Conservation (phyloP, 1,140 invertebrate genomes). For the Mycetomoellerius zeteki region DNA sequence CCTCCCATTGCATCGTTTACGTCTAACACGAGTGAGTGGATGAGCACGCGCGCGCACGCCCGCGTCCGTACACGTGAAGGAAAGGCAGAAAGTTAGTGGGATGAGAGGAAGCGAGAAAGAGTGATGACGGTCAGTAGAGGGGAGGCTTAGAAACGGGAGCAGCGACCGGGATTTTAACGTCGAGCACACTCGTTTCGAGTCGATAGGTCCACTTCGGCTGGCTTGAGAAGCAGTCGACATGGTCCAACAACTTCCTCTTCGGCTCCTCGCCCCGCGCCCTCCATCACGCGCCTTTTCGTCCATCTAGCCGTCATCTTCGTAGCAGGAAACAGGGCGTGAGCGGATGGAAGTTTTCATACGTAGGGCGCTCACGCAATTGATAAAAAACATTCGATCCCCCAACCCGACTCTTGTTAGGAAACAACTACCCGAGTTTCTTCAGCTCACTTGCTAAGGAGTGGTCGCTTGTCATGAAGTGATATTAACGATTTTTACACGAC, state of each 20-base stretch:
- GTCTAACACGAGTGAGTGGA: constrained; percentile 75
- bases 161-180: constrained; percentile 81
- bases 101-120: constrained; percentile 66
- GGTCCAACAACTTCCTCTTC: constrained; percentile 78
- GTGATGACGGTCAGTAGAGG: constrained; percentile 60
- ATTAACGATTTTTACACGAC: constrained; percentile 24
- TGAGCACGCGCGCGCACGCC: constrained; percentile 60
- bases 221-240: constrained; percentile 78
- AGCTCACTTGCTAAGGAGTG: constrained; percentile 20
- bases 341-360: constrained; percentile 71
- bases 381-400: constrained; percentile 41
- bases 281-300: constrained; percentile 39
- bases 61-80: constrained; percentile 41
- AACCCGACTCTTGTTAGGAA: constrained; percentile 20
- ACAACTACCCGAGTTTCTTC: constrained; percentile 30
- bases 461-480: constrained; percentile 30
- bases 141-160: constrained; percentile 77
- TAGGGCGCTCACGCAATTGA: constrained; percentile 45
- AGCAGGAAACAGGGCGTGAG: constrained; percentile 68
- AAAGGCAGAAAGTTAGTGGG: constrained; percentile 63
- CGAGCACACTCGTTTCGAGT: constrained; percentile 82
- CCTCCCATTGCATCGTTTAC: constrained; percentile 78
- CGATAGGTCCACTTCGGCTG: constrained; percentile 80
- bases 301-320: constrained; percentile 72
- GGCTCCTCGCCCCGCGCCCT: constrained; percentile 38